Evolutionary conservation across 2,888 invertebrate genomes (phyloP), one percentile per base, ranked within the genome.

Genomic region (Clusia tigrina): DNA sequence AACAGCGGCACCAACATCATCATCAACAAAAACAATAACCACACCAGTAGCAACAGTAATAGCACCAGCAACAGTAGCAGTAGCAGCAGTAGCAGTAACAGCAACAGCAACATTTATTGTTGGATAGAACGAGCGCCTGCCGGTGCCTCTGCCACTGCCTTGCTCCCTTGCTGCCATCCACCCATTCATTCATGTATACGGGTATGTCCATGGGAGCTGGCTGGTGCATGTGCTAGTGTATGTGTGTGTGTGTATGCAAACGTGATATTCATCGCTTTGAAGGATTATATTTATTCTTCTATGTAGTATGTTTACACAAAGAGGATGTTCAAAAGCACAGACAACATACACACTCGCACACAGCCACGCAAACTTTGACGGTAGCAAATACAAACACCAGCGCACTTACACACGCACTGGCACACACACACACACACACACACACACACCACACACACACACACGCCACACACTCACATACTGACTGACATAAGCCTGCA

Each of bases 341-440:
- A 24, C 46, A 10, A 57, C 57, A 48, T 9, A 25, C 24, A 25
- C 22, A 15, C 15, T 25, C 26, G 54, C 42, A n/a, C 15, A 20
- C 26, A 32, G 2, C n/a, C 23, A 32, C 23, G n/a, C 18, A n/a
- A n/a, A n/a, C n/a, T n/a, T n/a, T n/a, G n/a, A n/a, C n/a, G n/a
- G n/a, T n/a, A n/a, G 22, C 18, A 38, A 9, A 42, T 24, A 17
- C 37, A 56, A 56, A 46, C 10, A n/a, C 15, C 22, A 32, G 37
- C 22, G 42, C 38, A 38, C 42, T 56, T 42, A 57, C 25, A 57
- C 48, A 57, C 75, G n/a, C n/a, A 75, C 72, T 72, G 72, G 75
- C 74, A 74, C 67, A 65, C 52, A 48, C 24, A 53, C 60, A 54
- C 52, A 59, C 57, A 56, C 32, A 32, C 6, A 32, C 32, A 42